phyloP scores from a whole-genome alignment of 2,888 invertebrate genomes.

The Liopterus haemorrhoidalis region DNA sequence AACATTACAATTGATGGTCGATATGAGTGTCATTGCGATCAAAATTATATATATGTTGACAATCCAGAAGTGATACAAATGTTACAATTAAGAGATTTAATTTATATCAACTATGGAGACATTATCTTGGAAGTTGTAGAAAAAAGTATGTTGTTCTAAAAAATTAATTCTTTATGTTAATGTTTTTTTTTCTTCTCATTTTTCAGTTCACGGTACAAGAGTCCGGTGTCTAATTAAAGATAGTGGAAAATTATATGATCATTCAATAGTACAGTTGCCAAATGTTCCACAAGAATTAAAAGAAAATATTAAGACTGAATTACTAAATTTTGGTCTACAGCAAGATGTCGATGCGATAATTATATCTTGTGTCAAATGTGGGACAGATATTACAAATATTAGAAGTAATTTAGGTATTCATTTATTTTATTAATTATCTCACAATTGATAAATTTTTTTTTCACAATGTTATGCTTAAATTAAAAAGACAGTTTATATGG shows the following conservation, averaged over 20 bases:
- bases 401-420: slow-evolving; percentile 44
- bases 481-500: no score
- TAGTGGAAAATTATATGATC: slow-evolving; percentile 51
- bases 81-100: slow-evolving; percentile 48
- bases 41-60: slow-evolving; percentile 52
- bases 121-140: slow-evolving; percentile 68
- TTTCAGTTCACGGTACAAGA: no score
- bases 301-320: slow-evolving; percentile 9
- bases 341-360: slow-evolving; percentile 71
- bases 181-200: background rate
- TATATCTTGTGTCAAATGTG: slow-evolving; percentile 69
- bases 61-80: slow-evolving; percentile 50
- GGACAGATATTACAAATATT: slow-evolving; percentile 59
- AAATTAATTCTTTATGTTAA: background rate
- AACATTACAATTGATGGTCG: slow-evolving; percentile 50
- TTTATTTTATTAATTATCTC: background rate
- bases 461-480: no score
- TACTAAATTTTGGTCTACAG: slow-evolving; percentile 54
- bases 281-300: slow-evolving; percentile 46
- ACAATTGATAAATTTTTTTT: no score
- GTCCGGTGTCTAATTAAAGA: slow-evolving; percentile 51
- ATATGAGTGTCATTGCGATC: slow-evolving; percentile 52
- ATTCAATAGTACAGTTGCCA: slow-evolving; percentile 51
- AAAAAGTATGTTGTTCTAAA: slow-evolving; percentile 46
- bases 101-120: slow-evolving; percentile 62